Evolutionary conservation across 2,797 vertebrate species (phyloP).

Genomic region (Limosa lapponica): DNA sequence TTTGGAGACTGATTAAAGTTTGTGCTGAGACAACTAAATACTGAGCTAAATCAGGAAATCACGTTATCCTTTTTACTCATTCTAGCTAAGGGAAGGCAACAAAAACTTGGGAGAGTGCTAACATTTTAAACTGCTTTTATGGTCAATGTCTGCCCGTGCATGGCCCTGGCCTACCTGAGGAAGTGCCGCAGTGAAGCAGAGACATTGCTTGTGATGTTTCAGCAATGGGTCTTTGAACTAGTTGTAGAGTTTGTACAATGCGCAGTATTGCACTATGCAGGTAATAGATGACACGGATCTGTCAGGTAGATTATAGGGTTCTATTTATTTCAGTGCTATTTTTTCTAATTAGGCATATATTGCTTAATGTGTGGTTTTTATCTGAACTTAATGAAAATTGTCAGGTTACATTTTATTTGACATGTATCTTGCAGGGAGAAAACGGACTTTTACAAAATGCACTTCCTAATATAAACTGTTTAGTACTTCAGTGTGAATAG

Average conservation of each 20-base stretch:
- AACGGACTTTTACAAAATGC: background rate
- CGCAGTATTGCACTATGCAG: background rate
- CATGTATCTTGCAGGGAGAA: background rate
- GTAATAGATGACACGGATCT: background rate
- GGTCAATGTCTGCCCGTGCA: background rate
- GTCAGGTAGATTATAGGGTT: background rate
- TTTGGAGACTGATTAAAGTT: background rate
- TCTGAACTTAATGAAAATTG: background rate
- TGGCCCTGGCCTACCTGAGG: background rate
- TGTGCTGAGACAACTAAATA: background rate
- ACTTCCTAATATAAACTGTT: background rate
- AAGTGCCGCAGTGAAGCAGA: background rate
- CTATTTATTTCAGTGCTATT: background rate
- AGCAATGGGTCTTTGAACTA: background rate
- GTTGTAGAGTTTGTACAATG: background rate
- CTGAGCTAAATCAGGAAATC: background rate
- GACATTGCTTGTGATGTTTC: background rate
- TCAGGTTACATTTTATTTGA: background rate
- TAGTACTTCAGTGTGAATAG: background rate
- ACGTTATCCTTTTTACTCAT: background rate
- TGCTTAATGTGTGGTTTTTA: background rate
- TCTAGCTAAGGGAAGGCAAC: background rate
- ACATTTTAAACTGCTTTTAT: background rate
- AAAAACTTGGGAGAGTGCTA: background rate
- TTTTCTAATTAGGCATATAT: background rate